Evolutionary conservation across 2,797 vertebrate genomes (phyloP).

Genomic region (Antrozous pallidus): DNA sequence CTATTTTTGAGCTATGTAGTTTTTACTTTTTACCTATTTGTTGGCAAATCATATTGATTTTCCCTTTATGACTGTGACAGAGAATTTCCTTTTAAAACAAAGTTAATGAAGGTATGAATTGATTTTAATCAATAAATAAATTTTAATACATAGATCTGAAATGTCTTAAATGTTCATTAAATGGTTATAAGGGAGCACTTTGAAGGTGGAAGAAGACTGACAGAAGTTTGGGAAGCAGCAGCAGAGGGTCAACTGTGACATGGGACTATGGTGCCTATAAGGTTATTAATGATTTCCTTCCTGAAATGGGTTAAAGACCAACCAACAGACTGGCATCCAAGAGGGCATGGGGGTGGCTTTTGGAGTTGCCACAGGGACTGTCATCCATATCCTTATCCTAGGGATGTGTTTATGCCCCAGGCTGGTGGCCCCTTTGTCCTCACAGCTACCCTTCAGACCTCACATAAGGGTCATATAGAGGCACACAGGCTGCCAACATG

Average conservation of each 20-base stretch:
- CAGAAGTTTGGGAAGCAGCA: background rate
- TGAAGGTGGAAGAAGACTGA: background rate
- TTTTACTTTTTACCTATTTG: conserved; percentile 15
- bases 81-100: conserved; percentile 45
- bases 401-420: rapidly evolving
- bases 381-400: rapidly evolving
- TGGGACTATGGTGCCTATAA: rapidly evolving
- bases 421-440: background rate
- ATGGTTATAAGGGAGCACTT: background rate
- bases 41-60: conserved; percentile 29
- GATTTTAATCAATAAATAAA: conserved; percentile 10
- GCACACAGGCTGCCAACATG: background rate
- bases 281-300: background rate
- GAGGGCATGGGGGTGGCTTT: no score
- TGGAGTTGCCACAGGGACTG: rapidly evolving
- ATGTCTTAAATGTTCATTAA: background rate
- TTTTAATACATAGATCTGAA: conserved; percentile 33
- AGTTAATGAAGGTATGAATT: conserved; percentile 44
- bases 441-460: background rate
- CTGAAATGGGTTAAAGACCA: background rate
- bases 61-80: background rate
- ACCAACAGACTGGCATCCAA: background rate
- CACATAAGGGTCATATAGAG: background rate
- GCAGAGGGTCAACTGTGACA: background rate
- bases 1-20: background rate